These are phyloP conservation scores for Pollicipes pollicipes DNA, from an alignment of 1,140 invertebrate genomes.

Conservation along the genomic window DNA sequence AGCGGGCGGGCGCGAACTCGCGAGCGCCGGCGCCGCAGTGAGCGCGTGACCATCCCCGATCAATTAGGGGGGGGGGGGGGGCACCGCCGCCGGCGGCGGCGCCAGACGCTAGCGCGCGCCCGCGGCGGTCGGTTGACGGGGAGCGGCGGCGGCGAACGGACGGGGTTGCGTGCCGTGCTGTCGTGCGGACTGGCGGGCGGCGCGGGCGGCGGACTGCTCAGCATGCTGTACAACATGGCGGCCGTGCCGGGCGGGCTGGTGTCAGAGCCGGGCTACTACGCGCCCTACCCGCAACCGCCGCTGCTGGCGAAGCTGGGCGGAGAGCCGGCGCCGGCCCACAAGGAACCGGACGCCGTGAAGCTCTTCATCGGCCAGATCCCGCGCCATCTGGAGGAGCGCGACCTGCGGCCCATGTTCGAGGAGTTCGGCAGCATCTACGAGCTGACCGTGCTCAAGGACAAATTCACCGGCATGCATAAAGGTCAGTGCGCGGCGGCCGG, in stretches of 20 bases:
- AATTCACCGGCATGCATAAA: slow-evolving; percentile 85
- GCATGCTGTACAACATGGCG: neutral
- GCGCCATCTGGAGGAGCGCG: slow-evolving; percentile 68
- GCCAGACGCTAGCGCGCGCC: neutral
- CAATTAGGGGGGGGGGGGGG: neutral
- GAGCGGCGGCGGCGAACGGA: no score
- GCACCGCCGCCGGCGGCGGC: no score
- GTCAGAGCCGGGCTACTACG: neutral
- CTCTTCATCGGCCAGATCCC: slow-evolving; percentile 87
- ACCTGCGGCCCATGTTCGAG: slow-evolving; percentile 76
- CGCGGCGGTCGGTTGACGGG: neutral
- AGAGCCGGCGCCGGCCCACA: slow-evolving; percentile 19
- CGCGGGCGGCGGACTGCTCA: neutral
- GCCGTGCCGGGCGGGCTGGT: neutral
- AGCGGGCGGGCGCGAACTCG: no score
- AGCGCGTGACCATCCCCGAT: no score
- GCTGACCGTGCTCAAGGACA: slow-evolving; percentile 79
- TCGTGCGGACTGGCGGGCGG: no score
- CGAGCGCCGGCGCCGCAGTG: no score
- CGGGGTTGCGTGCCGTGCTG: no score
- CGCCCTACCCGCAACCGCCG: slow-evolving; percentile 1
- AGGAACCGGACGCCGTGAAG: slow-evolving; percentile 49
- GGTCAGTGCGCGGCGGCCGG: slow-evolving; percentile 35
- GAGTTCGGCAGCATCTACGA: slow-evolving; percentile 86
- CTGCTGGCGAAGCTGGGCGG: slow-evolving; percentile 1